phyloP scores from a whole-genome alignment of 2,113 vertebrate genomes.

The Isichthys henryi region DNA sequence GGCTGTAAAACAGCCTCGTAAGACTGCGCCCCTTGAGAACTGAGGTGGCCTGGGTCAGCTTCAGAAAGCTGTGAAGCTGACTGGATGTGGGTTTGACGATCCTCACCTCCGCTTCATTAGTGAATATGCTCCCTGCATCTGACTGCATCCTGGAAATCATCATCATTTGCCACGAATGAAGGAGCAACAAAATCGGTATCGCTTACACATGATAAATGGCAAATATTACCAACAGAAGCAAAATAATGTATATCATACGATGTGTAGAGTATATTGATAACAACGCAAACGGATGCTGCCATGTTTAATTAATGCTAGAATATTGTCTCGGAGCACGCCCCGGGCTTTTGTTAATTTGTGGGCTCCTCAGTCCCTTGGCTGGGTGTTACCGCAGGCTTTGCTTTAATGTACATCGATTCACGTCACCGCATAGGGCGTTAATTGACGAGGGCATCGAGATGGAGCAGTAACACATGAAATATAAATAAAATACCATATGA shows the following conservation, averaged over 20 bases:
- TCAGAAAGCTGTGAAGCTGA: neutral
- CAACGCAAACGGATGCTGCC: constrained; percentile 5
- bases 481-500: constrained; percentile 12
- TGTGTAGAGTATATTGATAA: too few species aligned
- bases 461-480: neutral
- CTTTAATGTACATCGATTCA: constrained; percentile 22
- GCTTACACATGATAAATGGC: neutral
- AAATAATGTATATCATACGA: neutral
- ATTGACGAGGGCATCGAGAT: neutral
- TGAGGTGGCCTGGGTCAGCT: neutral
- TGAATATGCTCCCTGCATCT: neutral
- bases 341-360: constrained; percentile 20
- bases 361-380: constrained; percentile 9
- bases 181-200: neutral
- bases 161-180: neutral
- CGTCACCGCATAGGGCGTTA: constrained; percentile 1
- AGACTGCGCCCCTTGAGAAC: neutral
- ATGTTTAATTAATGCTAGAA: constrained; percentile 19
- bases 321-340: neutral
- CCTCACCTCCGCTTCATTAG: neutral
- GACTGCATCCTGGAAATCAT: neutral
- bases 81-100: neutral
- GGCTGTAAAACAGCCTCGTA: neutral
- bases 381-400: constrained; percentile 16
- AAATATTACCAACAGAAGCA: neutral